Base-by-base conservation (phyloP, 2,113 vertebrate genomes). In the Amblyopsis rosae region DNA sequence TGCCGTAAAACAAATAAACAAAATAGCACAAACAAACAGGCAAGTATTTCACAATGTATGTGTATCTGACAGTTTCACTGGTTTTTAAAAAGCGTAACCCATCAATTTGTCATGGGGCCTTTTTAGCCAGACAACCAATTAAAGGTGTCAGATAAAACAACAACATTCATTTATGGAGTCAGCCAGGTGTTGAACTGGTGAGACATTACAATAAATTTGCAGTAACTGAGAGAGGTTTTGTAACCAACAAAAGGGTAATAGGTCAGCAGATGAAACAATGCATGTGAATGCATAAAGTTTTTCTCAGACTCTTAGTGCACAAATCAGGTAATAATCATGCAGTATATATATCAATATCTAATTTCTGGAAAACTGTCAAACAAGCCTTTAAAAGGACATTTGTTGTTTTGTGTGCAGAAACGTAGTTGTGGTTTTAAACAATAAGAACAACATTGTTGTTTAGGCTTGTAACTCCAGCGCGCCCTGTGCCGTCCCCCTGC, bases 141-240 rank as follows among this genome's bases (percentile, higher is more conserved):
- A 74, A 75, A 89, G 85, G 85, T 79, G 88, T 89, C 87, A 88
- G 84, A 80, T 84, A 86, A 91, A 91, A 84, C 83, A 77, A 79
- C 69, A 78, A 67, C 49, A 56, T 50, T 88, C 80, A 91, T 90
- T 89, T 75, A 72, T 26, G 77, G 66, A 77, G 50, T 81, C 88
- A 76, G 57, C 62, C 84, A 86, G 60, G 84, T 82, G 90, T 81
- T 85, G 66, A 90, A 89, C 35, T 41, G 35, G 35, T 41, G 35
- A 8, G 35, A 41, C 35, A 41, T 8, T 51, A 70, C 51, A 79
- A 65, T 6, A 62, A 81, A 67, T 62, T 65, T 53, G 10, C 56
- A n/a, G 67, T 66, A 56, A 72, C 76, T 56, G 51, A 62, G 54
- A 76, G 16, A 57, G 6, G 8, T 10, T 11, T 58, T 4, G 6